Percentiles rank a stretch among this genome's conserved stretches.
These are phyloP conservation scores for Podiceps cristatus DNA, from an alignment of 2,113 vertebrate species.

Conservation along the genomic window DNA sequence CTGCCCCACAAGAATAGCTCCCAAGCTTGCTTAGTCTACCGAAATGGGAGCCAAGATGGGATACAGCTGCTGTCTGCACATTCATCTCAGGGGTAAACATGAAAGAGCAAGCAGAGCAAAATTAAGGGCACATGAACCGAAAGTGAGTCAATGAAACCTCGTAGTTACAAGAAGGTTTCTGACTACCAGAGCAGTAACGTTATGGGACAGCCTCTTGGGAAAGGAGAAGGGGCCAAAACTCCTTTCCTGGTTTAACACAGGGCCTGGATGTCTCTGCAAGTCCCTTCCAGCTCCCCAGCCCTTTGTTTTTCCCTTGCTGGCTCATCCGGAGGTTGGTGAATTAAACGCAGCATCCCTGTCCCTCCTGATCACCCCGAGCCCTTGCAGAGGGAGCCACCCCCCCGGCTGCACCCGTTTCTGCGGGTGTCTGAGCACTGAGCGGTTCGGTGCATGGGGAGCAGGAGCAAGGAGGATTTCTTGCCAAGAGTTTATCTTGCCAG, in stretches of 20 bases:
- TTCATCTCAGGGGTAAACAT: background rate
- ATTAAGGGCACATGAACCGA: background rate
- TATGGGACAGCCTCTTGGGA: background rate
- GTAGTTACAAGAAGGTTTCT: background rate
- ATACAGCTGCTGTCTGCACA: constrained; percentile 31
- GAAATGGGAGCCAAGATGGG: constrained; percentile 5
- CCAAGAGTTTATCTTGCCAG: background rate
- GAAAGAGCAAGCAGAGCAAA: background rate
- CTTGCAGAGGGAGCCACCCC: background rate
- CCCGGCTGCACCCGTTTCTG: accelerated
- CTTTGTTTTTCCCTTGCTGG: background rate
- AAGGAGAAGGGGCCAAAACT: background rate
- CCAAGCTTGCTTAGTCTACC: background rate
- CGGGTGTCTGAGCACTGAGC: background rate
- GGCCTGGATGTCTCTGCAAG: background rate
- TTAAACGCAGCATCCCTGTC: background rate
- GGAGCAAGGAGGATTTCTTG: background rate
- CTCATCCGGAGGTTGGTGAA: background rate
- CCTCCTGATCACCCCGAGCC: background rate
- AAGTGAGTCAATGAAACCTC: background rate
- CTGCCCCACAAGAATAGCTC: background rate
- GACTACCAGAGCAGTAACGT: background rate
- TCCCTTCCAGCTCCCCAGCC: background rate
- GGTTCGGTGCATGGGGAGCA: background rate
- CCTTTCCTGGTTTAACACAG: background rate